phyloP scores from a whole-genome alignment of 2,113 vertebrate species.

The Bostrychus sinensis region DNA sequence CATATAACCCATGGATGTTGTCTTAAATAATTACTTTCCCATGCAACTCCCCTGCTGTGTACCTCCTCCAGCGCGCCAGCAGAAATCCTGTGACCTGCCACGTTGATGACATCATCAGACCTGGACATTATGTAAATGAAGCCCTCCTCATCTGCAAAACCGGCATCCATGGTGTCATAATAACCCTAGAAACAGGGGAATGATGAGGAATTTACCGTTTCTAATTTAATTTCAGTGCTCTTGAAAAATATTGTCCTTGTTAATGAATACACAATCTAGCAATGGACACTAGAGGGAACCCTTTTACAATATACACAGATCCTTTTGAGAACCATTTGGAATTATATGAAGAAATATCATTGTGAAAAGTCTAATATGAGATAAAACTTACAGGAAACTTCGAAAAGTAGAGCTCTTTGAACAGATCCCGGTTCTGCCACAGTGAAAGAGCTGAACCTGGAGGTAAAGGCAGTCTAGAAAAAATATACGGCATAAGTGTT shows the following conservation, averaged over 20 bases:
- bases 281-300: conserved; percentile 61
- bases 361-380: not conserved
- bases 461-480: conserved; percentile 88
- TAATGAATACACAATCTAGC: not conserved
- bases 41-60: not conserved
- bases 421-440: conserved; percentile 90
- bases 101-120: conserved; percentile 97
- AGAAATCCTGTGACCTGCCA: conserved; percentile 95
- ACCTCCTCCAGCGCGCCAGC: conserved; percentile 95
- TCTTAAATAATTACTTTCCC: not conserved
- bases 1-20: not conserved
- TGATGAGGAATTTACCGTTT: too few species aligned
- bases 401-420: conserved; percentile 89
- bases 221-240: too few species aligned
- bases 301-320: conserved; percentile 5
- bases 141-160: conserved; percentile 89
- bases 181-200: conserved; percentile 81
- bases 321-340: not conserved
- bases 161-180: conserved; percentile 98
- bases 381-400: conserved; percentile 89
- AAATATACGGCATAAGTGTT: not conserved
- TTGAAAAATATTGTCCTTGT: too few species aligned
- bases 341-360: not conserved
- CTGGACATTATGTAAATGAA: conserved; percentile 94
- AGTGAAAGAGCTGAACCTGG: conserved; percentile 91